Base-by-base conservation (phyloP, 2,888 invertebrate genomes). In the Phalangium opilio region DNA sequence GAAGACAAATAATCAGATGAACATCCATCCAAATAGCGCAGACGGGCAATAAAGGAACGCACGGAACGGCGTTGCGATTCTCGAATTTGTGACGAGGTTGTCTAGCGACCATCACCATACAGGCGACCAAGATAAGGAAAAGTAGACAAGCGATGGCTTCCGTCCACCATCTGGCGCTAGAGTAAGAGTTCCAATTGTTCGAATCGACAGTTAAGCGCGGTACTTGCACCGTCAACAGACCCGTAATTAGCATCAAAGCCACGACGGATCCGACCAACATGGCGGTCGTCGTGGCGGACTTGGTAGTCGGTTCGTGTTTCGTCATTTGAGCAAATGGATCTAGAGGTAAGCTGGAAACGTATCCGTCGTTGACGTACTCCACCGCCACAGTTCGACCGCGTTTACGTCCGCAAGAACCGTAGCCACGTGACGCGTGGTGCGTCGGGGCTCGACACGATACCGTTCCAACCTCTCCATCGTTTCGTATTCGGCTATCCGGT, bases 1-100 rank as follows among this genome's bases (percentile, higher is more conserved):
- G 51, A 35, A 57, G 50, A 40, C 50, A 49, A 10, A 50, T 50
- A 1, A 55, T 44, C 10, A 57, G 43, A 41, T 55, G 55, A 12
- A 57, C 45, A 14, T 55, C 50, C 51, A 57, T 49, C 53, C 54
- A 54, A 41, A 57, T 47, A 27, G 55, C 48, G 15, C 52, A 53
- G 10, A 57, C 41, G 7, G 57, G 57, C 40, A 57, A 48, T 34
- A 54, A 50, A 7, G 57, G 57, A 2, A 55, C 47, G 41, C 57
- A 57, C 2, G 57, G 54, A 18, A 55, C 51, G 39, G 44, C 39
- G 38, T 57, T 54, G 5, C 47, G 41, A 3, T 47, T 33, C 12
- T 40, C 35, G 3, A 49, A 48, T 18, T 41, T 45, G 40, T 53
- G 52, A 32, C 43, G 53, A 10, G 57, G 57, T 45, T 57, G 54